Percentiles rank a stretch among this genome's conserved stretches.
phyloP scores from a whole-genome alignment of 2,113 vertebrate species.

The Burhinus bistriatus region DNA sequence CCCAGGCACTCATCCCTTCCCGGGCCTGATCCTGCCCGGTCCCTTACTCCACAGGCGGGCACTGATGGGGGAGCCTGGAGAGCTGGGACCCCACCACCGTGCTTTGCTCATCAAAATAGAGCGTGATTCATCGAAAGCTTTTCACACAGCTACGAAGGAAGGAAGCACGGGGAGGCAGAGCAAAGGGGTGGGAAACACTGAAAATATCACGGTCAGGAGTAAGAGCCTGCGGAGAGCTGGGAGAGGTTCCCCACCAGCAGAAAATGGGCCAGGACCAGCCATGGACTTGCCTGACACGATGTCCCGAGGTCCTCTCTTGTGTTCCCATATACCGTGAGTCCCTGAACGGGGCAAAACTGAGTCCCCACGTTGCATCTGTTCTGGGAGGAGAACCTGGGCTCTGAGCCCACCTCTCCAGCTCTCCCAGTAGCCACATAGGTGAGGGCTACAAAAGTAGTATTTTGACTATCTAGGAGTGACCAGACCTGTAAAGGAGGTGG shows the following conservation, averaged over 20 bases:
- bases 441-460: not conserved
- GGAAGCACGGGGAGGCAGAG: not conserved
- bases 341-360: not conserved
- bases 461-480: not conserved
- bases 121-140: fast-evolving
- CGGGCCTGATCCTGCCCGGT: not conserved
- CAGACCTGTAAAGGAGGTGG: not conserved
- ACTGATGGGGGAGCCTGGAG: not conserved
- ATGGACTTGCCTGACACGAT: fast-evolving
- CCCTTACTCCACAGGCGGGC: not conserved
- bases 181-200: not conserved
- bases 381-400: not conserved
- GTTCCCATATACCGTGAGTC: fast-evolving
- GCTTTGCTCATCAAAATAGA: not conserved
- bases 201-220: not conserved
- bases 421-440: not conserved
- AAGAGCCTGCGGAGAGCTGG: not conserved
- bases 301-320: not conserved
- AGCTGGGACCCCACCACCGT: fast-evolving
- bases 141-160: fast-evolving
- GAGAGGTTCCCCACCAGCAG: not conserved
- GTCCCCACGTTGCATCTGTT: not conserved
- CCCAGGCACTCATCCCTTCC: not conserved
- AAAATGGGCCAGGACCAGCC: not conserved
- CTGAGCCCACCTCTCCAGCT: not conserved